Evolutionary conservation across 30 jellyfish, hydroid and myxozoan genomes (phyloP), one percentile per base, ranked within the genome.

Genomic region (Hydractinia echinata): DNA sequence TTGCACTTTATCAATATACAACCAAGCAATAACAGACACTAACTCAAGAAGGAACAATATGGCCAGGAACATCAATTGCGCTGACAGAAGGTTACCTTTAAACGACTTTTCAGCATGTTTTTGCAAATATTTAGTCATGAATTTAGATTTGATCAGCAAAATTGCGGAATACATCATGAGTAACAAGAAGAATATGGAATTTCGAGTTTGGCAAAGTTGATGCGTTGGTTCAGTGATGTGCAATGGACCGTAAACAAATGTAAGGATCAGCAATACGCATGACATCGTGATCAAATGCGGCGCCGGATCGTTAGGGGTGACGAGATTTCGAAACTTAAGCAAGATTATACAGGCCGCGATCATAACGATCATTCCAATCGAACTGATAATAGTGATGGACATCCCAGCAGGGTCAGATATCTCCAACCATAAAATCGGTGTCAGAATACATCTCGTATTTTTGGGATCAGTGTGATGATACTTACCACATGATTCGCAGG

Each of bases 211-310:
- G 82, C 97, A 91, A 19, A 91, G 72, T 20, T 52, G 16, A 21
- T 68, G 64, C 39, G 84, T 76, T 76, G 97, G 97, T 79, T 86
- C 84, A 10, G 77, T 44, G 56, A 91, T 72, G 58, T 86, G 92
- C 9, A 82, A 39, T 9, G 81, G 66, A 7, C 96, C 97, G 76
- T 79, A 85, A 4, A 66, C 60, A 83, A 91, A 91, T 11, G 96
- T 56, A 54, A 91, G 69, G 50, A 91, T 8, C 84, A 86, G 58
- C 7, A 86, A 54, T 7, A 83, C 70, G 53, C 83, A 51, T 53
- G 91, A 79, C 52, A 82, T 79, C 15, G 79, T 56, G 10, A 91
- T 49, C 69, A 85, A 55, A 15, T 87, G 83, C 11, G 96, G 95
- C 16, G 95, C 84, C 5, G 94, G 81, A 44, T 86, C 96, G 54